Evolutionary conservation across 1,140 invertebrate species (phyloP).

Genomic region (Nasonia vitripennis): DNA sequence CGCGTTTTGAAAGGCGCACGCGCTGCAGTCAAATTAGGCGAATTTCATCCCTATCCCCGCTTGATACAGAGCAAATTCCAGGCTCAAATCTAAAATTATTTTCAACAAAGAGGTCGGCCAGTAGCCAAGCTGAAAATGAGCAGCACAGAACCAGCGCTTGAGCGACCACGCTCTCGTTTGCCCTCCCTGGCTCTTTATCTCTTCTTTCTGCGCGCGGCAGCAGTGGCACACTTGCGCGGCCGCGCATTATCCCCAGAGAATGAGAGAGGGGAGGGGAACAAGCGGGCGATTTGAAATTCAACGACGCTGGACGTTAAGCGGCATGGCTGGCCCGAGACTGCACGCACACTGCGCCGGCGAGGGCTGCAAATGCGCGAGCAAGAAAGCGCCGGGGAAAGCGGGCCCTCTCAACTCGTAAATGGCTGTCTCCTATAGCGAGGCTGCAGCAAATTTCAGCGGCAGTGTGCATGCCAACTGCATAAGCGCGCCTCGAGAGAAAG

Average conservation of each 20-base stretch:
- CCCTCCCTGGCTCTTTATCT: background rate
- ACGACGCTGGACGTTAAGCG: conserved; percentile 64
- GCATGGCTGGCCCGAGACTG: conserved; percentile 38
- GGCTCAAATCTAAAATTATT: conserved; percentile 31
- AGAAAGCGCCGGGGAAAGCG: conserved; percentile 41
- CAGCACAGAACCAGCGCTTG: background rate
- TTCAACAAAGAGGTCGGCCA: background rate
- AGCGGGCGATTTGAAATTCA: conserved; percentile 66
- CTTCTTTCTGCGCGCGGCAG: background rate
- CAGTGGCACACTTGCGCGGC: background rate
- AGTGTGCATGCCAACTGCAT: conserved; percentile 11
- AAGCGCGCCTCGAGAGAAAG: background rate
- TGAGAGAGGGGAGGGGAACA: background rate
- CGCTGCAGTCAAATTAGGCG: background rate
- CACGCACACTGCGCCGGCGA: conserved; percentile 52
- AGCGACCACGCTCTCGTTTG: background rate
- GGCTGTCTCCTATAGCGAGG: background rate
- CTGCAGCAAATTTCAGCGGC: conserved; percentile 12
- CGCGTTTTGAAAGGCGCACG: background rate
- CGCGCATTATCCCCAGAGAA: background rate
- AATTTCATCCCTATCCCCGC: conserved; percentile 2
- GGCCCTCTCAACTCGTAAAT: conserved; percentile 2
- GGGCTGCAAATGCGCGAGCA: conserved; percentile 59
- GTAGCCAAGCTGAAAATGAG: background rate
- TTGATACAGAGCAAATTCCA: background rate